phyloP scores from a whole-genome alignment of 2,888 invertebrate genomes.

The Lobophora halterata region DNA sequence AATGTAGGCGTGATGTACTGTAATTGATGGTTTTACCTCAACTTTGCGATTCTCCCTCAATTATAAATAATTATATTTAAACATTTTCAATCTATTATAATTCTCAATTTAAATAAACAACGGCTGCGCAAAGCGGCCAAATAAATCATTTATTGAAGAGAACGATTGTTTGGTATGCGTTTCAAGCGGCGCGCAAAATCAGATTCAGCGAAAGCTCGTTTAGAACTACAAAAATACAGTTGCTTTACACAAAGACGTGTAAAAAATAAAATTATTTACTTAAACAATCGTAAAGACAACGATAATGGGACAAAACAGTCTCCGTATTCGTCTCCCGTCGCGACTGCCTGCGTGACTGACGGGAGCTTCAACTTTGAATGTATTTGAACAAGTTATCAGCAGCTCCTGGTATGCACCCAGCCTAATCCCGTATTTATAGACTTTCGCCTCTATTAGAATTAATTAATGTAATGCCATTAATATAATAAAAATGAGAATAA shows the following conservation, averaged over 20 bases:
- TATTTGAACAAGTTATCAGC: slow-evolving; percentile 70
- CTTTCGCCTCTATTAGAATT: slow-evolving; percentile 49
- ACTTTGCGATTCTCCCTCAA: too few species aligned
- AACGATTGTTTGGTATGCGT: too few species aligned
- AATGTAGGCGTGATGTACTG: slow-evolving; percentile 24
- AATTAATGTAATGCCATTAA: slow-evolving; percentile 28
- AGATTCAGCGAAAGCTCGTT: neutral
- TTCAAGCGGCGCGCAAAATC: too few species aligned
- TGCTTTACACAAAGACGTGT: slow-evolving; percentile 12
- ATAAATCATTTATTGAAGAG: too few species aligned
- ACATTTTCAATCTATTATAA: too few species aligned
- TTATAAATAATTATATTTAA: too few species aligned
- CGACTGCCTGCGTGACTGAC: slow-evolving; percentile 39
- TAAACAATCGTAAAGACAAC: slow-evolving; percentile 23
- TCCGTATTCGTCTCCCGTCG: slow-evolving; percentile 34
- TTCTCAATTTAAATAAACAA: too few species aligned
- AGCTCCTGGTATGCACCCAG: slow-evolving; percentile 66
- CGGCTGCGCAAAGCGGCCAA: too few species aligned
- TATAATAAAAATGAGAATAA: slow-evolving; percentile 20
- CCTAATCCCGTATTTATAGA: slow-evolving; percentile 57
- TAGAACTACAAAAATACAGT: slow-evolving; percentile 7
- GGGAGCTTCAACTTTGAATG: slow-evolving; percentile 54
- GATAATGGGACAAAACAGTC: slow-evolving; percentile 26
- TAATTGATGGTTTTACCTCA: slow-evolving; percentile 14
- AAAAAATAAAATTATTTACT: slow-evolving; percentile 25